Conservation (phyloP, 2,888 invertebrate species). For the Carabus problematicus region DNA sequence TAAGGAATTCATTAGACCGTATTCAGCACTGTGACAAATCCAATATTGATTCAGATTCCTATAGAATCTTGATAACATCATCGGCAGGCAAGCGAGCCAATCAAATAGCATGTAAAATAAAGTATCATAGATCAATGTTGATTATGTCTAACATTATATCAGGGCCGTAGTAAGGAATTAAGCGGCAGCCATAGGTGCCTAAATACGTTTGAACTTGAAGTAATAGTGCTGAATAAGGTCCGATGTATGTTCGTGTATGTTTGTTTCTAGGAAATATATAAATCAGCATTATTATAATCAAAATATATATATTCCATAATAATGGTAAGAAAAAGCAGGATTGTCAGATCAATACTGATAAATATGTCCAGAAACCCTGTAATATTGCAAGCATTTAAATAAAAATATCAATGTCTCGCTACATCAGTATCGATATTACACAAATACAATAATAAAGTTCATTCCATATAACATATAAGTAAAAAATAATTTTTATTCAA, state of each 20-base stretch:
- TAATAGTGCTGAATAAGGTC: neutral
- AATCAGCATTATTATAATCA: neutral
- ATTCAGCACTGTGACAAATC: too few relatives aligned
- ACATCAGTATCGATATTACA: neutral
- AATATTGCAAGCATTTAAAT: neutral
- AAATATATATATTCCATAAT: neutral
- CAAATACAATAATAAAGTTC: neutral
- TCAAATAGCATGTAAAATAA: too few relatives aligned
- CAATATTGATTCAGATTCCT: too few relatives aligned
- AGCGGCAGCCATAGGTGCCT: neutral
- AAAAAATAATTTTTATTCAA: slow-evolving; percentile 28
- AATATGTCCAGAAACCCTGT: slow-evolving; percentile 30
- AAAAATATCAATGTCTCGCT: neutral
- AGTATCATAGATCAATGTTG: too few relatives aligned
- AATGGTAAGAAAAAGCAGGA: slow-evolving; percentile 20
- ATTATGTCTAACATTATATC: too few relatives aligned
- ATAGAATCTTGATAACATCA: too few relatives aligned
- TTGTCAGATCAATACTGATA: slow-evolving; percentile 35
- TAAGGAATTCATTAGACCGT: too few relatives aligned
- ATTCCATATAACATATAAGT: slow-evolving; percentile 10
- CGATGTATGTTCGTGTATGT: neutral
- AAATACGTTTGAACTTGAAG: neutral
- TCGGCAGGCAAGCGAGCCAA: too few relatives aligned
- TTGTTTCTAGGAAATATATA: neutral
- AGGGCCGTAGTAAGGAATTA: too few relatives aligned